phyloP scores from a whole-genome alignment of 2,113 vertebrate species.

The Cichladusa arquata region DNA sequence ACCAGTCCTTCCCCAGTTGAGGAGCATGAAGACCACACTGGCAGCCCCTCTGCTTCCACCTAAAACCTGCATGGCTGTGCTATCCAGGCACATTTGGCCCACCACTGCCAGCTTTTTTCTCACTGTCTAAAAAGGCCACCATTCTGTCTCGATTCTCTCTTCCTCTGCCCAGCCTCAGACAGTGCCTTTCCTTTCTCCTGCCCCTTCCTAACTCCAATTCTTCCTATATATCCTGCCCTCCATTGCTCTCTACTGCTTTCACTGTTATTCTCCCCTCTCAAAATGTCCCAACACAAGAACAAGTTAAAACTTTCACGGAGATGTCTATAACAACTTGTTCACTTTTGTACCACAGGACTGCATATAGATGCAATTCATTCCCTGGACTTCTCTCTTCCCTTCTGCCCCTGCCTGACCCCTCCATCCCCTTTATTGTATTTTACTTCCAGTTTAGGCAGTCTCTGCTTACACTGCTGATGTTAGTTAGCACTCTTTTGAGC shows the following conservation, averaged over 20 bases:
- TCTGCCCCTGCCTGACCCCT: neutral
- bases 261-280: neutral
- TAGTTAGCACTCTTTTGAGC: neutral
- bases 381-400: neutral
- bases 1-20: neutral
- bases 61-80: neutral
- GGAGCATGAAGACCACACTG: fast-evolving
- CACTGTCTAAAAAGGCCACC: neutral
- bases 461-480: neutral
- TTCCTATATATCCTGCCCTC: neutral
- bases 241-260: fast-evolving
- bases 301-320: neutral
- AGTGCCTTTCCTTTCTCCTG: neutral
- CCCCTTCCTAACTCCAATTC: neutral
- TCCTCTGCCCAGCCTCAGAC: neutral
- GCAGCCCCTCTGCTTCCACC: neutral
- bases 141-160: neutral
- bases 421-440: neutral
- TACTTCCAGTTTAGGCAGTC: neutral
- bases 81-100: neutral
- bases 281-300: neutral
- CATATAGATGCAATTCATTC: neutral
- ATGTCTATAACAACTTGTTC: neutral
- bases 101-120: neutral
- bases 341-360: neutral